phyloP scores from a whole-genome alignment of 2,888 invertebrate species.

The Cyaniris semiargus region DNA sequence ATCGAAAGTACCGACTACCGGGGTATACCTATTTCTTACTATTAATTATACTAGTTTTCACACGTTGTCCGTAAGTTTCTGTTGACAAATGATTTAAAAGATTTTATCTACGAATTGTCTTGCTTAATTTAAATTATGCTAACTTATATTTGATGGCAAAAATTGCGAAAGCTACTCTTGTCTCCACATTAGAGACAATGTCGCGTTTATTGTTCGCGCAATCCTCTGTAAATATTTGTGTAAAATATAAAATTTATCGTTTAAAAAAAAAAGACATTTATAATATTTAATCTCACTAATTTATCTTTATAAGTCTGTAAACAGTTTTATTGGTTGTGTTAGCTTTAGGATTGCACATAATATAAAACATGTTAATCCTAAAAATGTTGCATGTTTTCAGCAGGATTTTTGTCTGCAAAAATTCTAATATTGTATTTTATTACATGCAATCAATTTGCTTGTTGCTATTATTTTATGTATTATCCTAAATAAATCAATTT shows the following conservation, averaged over 20 bases:
- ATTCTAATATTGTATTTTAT: not conserved
- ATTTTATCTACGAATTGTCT: not conserved
- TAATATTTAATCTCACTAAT: no score
- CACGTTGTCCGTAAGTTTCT: not conserved
- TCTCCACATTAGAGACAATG: no score
- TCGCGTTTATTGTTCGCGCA: not conserved
- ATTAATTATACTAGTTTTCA: not conserved
- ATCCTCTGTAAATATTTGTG: no score
- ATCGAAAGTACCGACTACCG: not conserved
- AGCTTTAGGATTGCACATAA: no score
- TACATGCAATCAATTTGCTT: not conserved
- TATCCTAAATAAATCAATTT: not conserved
- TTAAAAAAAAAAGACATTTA: no score
- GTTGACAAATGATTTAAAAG: not conserved
- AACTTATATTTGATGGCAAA: not conserved
- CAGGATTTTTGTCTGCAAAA: not conserved
- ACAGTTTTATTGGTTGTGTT: no score
- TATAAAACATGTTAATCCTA: no score
- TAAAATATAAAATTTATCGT: no score
- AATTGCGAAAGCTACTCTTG: no score
- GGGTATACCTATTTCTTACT: not conserved
- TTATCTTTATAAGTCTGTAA: no score
- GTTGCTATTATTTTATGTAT: not conserved
- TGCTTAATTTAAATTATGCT: not conserved
- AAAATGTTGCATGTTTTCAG: not conserved